Percentiles rank a stretch among this genome's conserved stretches.
Conservation (phyloP, 2,797 vertebrate genomes). For the Muraenolepis orangiensis region DNA sequence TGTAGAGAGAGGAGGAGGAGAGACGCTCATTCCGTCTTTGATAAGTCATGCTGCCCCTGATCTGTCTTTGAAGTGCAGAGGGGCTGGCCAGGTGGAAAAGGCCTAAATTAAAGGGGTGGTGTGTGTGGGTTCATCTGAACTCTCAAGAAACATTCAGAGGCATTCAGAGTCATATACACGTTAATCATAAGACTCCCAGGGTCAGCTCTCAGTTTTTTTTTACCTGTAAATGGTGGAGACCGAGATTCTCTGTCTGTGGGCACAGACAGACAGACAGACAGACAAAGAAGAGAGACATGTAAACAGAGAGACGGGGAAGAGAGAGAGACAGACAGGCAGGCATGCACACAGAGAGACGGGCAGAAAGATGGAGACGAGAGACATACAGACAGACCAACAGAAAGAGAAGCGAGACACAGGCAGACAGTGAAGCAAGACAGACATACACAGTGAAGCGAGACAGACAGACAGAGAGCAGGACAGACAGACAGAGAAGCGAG, state of each 20-base stretch:
- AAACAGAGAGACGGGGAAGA: too few species aligned
- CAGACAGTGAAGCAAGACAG: conserved; percentile 16
- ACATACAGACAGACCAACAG: conserved; percentile 11
- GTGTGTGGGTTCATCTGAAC: conserved; percentile 34
- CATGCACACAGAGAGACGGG: conserved; percentile 41
- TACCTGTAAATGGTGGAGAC: conserved; percentile 37
- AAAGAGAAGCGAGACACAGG: conserved; percentile 36
- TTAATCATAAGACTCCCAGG: conserved; percentile 53
- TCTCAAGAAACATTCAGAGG: conserved; percentile 37
- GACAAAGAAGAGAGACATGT: too few species aligned
- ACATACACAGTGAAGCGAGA: conserved; percentile 45
- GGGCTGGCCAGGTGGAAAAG: conserved; percentile 56
- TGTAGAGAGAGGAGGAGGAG: conserved; percentile 12
- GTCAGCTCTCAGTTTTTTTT: conserved; percentile 59
- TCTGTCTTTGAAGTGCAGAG: conserved; percentile 63
- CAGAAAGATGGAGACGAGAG: too few species aligned
- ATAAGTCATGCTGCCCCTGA: conserved; percentile 47
- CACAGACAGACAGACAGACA: conserved; percentile 17
- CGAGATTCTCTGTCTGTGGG: conserved; percentile 43
- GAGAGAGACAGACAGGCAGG: conserved; percentile 11
- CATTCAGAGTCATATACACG: conserved; percentile 42
- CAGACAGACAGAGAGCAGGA: conserved; percentile 17
- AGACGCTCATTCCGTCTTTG: conserved; percentile 40
- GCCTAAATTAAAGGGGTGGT: conserved; percentile 59
- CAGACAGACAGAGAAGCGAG: conserved; percentile 41